Conservation (phyloP, 2,797 vertebrate species). For the Tolypeutes matacus region DNA sequence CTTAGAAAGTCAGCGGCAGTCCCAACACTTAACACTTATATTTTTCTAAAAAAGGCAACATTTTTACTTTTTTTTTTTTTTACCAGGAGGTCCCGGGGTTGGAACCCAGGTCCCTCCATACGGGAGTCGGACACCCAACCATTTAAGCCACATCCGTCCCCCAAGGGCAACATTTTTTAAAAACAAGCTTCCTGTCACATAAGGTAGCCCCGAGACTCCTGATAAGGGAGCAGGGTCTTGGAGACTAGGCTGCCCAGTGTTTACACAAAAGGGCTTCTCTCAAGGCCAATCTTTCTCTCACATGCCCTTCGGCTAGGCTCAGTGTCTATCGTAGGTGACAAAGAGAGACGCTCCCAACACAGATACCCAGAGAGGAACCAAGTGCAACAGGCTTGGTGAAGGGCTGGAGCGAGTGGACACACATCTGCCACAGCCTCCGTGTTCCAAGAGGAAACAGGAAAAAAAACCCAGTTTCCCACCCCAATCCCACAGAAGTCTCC, state of each 20-base stretch:
- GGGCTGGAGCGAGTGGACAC: not conserved
- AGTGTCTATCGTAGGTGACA: not conserved
- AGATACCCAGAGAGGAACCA: not conserved
- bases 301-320: not conserved
- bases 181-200: not conserved
- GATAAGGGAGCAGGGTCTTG: not conserved
- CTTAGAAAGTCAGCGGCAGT: not conserved
- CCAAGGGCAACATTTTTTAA: not conserved
- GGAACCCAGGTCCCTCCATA: no score
- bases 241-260: not conserved
- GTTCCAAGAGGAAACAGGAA: conserved; percentile 69
- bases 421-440: conserved; percentile 51
- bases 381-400: not conserved
- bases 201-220: not conserved
- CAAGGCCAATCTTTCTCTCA: not conserved
- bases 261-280: conserved; percentile 16
- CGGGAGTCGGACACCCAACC: no score
- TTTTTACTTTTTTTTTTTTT: no score
- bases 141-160: no score
- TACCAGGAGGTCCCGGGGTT: no score
- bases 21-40: not conserved
- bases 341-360: not conserved
- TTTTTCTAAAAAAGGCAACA: not conserved
- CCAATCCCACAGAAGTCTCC: conserved; percentile 67
- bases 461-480: conserved; percentile 6